Percentiles rank a stretch among this genome's conserved stretches.
These are phyloP conservation scores for Tapera naevia DNA, from an alignment of 2,797 vertebrate genomes.

Conservation along the genomic window DNA sequence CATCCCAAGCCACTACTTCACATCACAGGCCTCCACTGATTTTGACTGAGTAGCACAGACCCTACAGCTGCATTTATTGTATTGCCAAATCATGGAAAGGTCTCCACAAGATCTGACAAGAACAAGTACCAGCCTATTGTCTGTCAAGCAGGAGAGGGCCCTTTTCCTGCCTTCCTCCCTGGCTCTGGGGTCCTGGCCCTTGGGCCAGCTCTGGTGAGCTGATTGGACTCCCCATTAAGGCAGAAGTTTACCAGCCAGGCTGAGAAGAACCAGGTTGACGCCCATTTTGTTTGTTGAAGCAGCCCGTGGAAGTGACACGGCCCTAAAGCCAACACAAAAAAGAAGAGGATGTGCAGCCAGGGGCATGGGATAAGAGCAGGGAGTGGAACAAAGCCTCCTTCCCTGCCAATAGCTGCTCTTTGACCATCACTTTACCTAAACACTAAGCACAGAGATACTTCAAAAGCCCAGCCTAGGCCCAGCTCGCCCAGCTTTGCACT, in stretches of 20 bases:
- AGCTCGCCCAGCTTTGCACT: neutral
- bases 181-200: neutral
- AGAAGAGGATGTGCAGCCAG: accelerated
- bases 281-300: neutral
- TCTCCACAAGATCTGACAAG: neutral
- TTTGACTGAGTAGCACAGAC: neutral
- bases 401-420: neutral
- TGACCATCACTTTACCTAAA: accelerated
- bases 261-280: neutral
- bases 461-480: neutral
- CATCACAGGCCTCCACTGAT: neutral
- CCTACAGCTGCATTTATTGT: neutral
- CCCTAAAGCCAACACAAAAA: neutral
- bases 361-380: neutral
- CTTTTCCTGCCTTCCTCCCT: neutral
- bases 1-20: neutral
- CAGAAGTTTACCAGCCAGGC: neutral
- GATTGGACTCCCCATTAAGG: neutral
- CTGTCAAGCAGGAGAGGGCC: neutral
- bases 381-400: neutral
- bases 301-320: neutral
- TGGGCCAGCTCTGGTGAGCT: neutral
- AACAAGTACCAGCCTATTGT: neutral
- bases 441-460: accelerated
- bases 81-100: neutral